A percentile compares a stretch with the other conserved stretches of the same genome.
These are phyloP conservation scores for Pseudopipra pipra DNA, from an alignment of 2,113 vertebrate genomes.

Conservation along the genomic window DNA sequence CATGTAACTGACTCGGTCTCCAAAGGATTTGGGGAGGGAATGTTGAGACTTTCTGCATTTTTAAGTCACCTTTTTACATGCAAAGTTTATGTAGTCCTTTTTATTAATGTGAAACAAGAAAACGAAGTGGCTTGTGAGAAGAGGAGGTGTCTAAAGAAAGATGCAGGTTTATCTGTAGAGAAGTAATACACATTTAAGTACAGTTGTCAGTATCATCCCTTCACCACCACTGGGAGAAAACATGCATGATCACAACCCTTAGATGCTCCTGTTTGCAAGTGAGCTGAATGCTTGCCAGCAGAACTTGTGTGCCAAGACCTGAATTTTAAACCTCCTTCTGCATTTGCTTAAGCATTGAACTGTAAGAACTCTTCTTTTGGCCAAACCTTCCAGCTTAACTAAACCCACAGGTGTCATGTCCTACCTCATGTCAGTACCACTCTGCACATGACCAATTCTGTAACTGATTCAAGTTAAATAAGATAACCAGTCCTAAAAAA, in stretches of 20 bases:
- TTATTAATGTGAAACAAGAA: not conserved
- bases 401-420: not conserved
- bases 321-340: not conserved
- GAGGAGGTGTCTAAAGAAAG: not conserved
- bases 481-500: not conserved
- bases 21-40: constrained; percentile 25
- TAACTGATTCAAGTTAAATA: not conserved
- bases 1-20: constrained; percentile 15
- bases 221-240: not conserved
- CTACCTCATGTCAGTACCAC: not conserved
- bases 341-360: not conserved
- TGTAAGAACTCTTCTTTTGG: not conserved
- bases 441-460: not conserved
- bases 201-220: not conserved
- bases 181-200: not conserved
- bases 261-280: not conserved
- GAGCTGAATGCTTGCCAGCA: not conserved
- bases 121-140: not conserved
- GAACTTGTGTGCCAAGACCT: not conserved
- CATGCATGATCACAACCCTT: not conserved
- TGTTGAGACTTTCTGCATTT: constrained; percentile 11
- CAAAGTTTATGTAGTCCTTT: not conserved
- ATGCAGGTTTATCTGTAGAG: not conserved
- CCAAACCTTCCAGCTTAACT: not conserved
- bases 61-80: constrained; percentile 22